These are phyloP conservation scores for Meteorus cinctellus DNA, from an alignment of 2,888 invertebrate genomes.

Conservation along the genomic window DNA sequence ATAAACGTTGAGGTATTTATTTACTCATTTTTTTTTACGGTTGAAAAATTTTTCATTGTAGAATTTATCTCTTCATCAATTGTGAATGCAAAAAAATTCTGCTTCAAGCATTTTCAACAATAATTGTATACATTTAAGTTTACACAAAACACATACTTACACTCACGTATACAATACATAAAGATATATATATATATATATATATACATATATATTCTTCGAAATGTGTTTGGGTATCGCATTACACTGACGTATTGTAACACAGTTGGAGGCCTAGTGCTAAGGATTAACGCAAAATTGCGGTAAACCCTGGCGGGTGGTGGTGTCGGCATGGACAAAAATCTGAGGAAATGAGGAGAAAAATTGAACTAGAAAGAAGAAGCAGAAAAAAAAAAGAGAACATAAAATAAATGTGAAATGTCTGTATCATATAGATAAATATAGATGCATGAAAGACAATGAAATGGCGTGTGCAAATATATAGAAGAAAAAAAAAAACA, in stretches of 20 bases:
- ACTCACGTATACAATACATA: neutral
- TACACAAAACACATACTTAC: neutral
- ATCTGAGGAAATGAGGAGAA: slow-evolving; percentile 10
- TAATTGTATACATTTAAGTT: neutral
- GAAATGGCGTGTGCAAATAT: slow-evolving; percentile 17
- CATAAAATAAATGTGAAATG: slow-evolving; percentile 17
- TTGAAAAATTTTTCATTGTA: neutral
- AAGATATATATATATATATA: neutral
- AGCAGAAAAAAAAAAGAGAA: neutral
- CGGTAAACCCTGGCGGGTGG: slow-evolving; percentile 18
- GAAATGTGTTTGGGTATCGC: slow-evolving; percentile 34
- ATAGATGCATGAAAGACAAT: neutral
- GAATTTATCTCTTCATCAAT: slow-evolving; percentile 5
- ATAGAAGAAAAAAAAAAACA: slow-evolving; percentile 5
- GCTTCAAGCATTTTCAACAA: neutral
- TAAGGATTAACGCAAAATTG: slow-evolving; percentile 37
- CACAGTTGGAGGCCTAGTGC: slow-evolving; percentile 29
- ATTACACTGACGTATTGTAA: slow-evolving; percentile 19
- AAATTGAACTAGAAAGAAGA: neutral
- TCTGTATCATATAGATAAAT: slow-evolving; percentile 3
- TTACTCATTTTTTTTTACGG: neutral
- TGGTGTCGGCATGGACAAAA: neutral
- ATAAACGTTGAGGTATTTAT: neutral
- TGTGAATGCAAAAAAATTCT: slow-evolving; percentile 12
- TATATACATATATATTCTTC: neutral